Percentiles rank a stretch among this genome's conserved stretches.
phyloP scores from a whole-genome alignment of 2,888 invertebrate species.

The Watsonalla cultraria region DNA sequence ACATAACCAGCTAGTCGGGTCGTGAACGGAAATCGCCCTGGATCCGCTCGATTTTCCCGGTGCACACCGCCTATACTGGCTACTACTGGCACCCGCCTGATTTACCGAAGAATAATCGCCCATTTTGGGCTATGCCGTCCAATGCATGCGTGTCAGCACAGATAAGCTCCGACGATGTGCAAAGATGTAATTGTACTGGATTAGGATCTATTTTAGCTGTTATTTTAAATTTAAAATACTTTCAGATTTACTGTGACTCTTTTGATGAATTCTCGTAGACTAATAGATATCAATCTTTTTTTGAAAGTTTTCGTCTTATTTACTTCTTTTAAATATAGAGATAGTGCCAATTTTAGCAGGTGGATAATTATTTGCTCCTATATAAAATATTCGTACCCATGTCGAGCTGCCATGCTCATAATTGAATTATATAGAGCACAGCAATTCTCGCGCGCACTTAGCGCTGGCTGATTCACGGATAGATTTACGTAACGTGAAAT shows the following conservation, averaged over 20 bases:
- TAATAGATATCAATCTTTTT: too few species aligned
- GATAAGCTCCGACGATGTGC: conserved; percentile 1
- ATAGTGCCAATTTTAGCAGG: not conserved
- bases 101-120: conserved; percentile 23
- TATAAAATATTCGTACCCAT: conserved; percentile 18
- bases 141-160: not conserved
- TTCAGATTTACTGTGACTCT: too few species aligned
- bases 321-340: not conserved
- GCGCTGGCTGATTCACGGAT: conserved; percentile 55
- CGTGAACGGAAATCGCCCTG: conserved; percentile 47
- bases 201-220: too few species aligned
- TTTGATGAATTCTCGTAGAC: not conserved
- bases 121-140: conserved; percentile 12
- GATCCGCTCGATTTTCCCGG: conserved; percentile 33
- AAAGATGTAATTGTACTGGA: not conserved
- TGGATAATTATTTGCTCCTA: conserved; percentile 8
- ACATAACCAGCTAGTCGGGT: conserved; percentile 25
- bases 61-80: conserved; percentile 42
- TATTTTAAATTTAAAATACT: too few species aligned
- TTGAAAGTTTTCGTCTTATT: not conserved
- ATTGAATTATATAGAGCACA: conserved; percentile 68
- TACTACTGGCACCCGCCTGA: conserved; percentile 43
- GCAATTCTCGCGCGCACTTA: conserved; percentile 70
- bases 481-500: conserved; percentile 51
- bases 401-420: conserved; percentile 53